These are phyloP conservation scores for Oconnorella tubifera DNA, from an alignment of 2,888 invertebrate species.

Conservation along the genomic window DNA sequence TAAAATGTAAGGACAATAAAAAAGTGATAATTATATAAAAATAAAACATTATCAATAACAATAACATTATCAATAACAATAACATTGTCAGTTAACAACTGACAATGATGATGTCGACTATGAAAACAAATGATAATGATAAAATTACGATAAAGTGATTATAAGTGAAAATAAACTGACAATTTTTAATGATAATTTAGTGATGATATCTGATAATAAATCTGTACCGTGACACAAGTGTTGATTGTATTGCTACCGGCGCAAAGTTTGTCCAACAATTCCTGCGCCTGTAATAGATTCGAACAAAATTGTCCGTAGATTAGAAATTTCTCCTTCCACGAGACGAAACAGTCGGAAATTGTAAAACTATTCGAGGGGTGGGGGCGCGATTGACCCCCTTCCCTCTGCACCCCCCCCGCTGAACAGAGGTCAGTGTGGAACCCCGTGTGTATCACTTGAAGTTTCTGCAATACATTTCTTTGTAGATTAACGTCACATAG, in stretches of 20 bases:
- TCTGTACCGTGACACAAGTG: slow-evolving; percentile 3
- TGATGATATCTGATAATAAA: too few relatives aligned
- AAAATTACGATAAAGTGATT: too few relatives aligned
- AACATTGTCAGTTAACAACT: too few relatives aligned
- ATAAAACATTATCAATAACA: too few relatives aligned
- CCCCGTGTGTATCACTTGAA: slow-evolving; percentile 79
- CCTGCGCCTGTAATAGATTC: slow-evolving; percentile 84
- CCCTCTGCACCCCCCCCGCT: slow-evolving; percentile 48
- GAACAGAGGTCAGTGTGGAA: slow-evolving; percentile 75
- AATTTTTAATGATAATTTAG: too few relatives aligned
- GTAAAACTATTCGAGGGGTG: slow-evolving; percentile 5
- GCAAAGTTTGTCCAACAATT: slow-evolving; percentile 65
- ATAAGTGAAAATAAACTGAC: too few relatives aligned
- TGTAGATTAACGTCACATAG: too few relatives aligned
- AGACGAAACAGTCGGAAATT: slow-evolving; percentile 58
- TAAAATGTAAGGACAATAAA: too few relatives aligned
- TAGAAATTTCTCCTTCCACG: slow-evolving; percentile 83
- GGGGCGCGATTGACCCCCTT: neutral
- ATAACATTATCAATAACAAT: too few relatives aligned
- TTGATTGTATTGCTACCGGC: slow-evolving; percentile 12
- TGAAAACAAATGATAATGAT: too few relatives aligned
- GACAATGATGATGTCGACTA: too few relatives aligned
- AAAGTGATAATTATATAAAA: too few relatives aligned
- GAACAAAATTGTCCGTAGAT: slow-evolving; percentile 95
- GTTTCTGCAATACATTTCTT: slow-evolving; percentile 71